phyloP scores from a whole-genome alignment of 2,797 vertebrate species.

The Gymnoscopelus braueri region DNA sequence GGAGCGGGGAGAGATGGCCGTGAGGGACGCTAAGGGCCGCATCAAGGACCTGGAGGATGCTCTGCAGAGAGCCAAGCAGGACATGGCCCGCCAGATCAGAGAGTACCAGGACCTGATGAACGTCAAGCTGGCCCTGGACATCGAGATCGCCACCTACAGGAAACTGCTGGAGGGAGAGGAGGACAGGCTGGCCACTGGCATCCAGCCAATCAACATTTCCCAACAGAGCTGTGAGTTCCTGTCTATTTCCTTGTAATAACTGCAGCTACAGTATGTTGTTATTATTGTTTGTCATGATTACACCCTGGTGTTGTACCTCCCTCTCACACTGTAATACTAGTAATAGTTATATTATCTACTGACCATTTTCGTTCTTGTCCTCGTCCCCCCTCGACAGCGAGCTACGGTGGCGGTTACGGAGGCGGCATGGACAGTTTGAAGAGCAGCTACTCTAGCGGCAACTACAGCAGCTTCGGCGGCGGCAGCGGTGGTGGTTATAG shows the following conservation, averaged over 20 bases:
- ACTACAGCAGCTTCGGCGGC: conserved; percentile 48
- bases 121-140: conserved; percentile 84
- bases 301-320: no score
- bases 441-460: conserved; percentile 67
- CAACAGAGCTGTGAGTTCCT: conserved; percentile 82
- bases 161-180: conserved; percentile 90
- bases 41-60: conserved; percentile 79
- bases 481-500: conserved; percentile 54
- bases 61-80: conserved; percentile 82
- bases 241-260: neutral
- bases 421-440: conserved; percentile 61
- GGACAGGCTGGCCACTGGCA: conserved; percentile 80
- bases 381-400: conserved; percentile 59
- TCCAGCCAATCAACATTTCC: conserved; percentile 84
- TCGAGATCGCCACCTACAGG: conserved; percentile 84
- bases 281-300: no score
- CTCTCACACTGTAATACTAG: no score
- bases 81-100: conserved; percentile 80
- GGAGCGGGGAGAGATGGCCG: conserved; percentile 78
- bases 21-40: conserved; percentile 81
- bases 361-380: neutral
- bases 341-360: neutral
- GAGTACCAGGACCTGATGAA: conserved; percentile 92
- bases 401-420: conserved; percentile 69
- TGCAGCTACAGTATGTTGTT: neutral